Conservation (phyloP, 2,888 invertebrate species). For the Macropis europaea region DNA sequence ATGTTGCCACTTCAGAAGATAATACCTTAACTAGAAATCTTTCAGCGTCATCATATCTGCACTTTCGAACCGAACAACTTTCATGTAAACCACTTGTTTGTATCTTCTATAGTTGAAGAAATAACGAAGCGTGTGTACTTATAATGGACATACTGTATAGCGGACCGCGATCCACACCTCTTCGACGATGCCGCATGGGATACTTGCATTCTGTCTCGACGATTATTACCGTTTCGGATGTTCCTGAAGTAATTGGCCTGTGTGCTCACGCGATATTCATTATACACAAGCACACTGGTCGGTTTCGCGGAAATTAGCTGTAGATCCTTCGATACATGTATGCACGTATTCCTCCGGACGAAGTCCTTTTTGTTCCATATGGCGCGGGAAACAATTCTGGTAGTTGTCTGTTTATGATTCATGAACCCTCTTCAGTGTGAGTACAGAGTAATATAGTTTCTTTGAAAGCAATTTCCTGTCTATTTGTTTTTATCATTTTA, state of each 20-base stretch:
- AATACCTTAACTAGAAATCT: no score
- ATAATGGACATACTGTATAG: no score
- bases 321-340: slow-evolving; percentile 1
- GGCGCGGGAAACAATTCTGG: background rate
- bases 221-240: slow-evolving; percentile 38
- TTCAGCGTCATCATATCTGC: no score
- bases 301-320: slow-evolving; percentile 12
- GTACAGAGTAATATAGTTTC: no score
- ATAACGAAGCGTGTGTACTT: no score
- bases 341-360: background rate
- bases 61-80: no score
- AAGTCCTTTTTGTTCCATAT: background rate
- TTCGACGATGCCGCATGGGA: background rate
- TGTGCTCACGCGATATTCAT: slow-evolving; percentile 50
- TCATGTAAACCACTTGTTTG: no score
- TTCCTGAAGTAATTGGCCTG: slow-evolving; percentile 43
- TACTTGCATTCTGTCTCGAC: slow-evolving; percentile 6
- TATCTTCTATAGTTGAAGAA: no score
- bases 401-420: slow-evolving; percentile 6
- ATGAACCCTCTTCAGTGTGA: no score
- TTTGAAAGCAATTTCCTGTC: no score
- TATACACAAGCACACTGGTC: slow-evolving; percentile 10
- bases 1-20: no score
- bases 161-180: background rate
- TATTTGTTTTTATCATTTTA: no score